These are phyloP conservation scores for Bursaphelenchus okinawaensis DNA, from an alignment of 2,888 invertebrate species.

Conservation along the genomic window DNA sequence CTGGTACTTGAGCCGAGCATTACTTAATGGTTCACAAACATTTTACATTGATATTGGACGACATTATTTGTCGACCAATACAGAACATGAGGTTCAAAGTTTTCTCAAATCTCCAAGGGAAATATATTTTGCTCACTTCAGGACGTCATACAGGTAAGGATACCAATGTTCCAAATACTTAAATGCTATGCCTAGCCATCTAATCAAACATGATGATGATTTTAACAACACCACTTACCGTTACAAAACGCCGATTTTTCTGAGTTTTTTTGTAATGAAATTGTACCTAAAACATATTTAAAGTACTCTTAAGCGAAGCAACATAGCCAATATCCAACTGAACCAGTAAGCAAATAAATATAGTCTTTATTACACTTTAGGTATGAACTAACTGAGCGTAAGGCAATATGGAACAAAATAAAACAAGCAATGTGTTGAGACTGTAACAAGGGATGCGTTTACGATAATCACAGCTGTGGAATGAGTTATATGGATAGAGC, in stretches of 20 bases:
- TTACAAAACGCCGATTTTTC: too few species aligned
- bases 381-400: constrained; percentile 18
- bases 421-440: background rate
- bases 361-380: constrained; percentile 11
- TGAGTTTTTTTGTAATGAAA: too few species aligned
- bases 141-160: constrained; percentile 28
- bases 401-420: constrained; percentile 12
- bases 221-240: too few species aligned
- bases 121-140: constrained; percentile 36
- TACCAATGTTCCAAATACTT: too few species aligned
- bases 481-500: background rate
- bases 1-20: constrained; percentile 38
- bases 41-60: constrained; percentile 23
- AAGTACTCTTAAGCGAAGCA: too few species aligned
- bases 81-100: constrained; percentile 12
- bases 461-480: constrained; percentile 1
- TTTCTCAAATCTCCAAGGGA: constrained; percentile 2
- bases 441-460: background rate
- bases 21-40: constrained; percentile 22
- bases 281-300: too few species aligned
- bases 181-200: too few species aligned
- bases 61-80: constrained; percentile 23
- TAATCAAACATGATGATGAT: too few species aligned
- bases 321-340: background rate
- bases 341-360: background rate